Conservation (phyloP, 1,140 invertebrate species). For the Habropoda laboriosa region DNA sequence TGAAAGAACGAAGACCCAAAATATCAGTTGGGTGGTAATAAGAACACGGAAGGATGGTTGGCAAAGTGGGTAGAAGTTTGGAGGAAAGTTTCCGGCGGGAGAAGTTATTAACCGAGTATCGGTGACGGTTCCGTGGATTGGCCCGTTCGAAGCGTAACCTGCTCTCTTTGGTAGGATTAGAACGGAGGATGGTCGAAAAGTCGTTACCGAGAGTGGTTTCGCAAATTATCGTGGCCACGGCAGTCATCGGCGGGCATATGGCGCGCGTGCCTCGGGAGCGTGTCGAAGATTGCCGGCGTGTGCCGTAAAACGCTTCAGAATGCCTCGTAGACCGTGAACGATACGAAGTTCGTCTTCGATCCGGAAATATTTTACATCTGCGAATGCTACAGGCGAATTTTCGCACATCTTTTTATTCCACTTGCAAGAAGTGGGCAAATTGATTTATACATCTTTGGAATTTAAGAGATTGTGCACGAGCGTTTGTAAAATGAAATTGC, state of each 20-base stretch:
- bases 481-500: too few relatives aligned
- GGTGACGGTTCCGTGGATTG: background rate
- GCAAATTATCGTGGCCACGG: conserved; percentile 70
- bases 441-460: too few relatives aligned
- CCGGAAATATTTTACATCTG: background rate
- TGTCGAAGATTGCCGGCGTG: conserved; percentile 66
- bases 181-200: conserved; percentile 22
- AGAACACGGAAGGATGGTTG: background rate
- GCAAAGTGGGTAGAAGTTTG: background rate
- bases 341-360: conserved; percentile 27
- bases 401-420: too few relatives aligned
- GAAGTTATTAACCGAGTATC: conserved; percentile 2
- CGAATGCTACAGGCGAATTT: too few relatives aligned
- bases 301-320: conserved; percentile 55
- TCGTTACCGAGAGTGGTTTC: conserved; percentile 69
- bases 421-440: too few relatives aligned
- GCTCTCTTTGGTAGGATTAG: background rate
- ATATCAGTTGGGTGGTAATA: too few relatives aligned
- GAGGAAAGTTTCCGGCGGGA: background rate
- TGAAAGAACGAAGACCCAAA: too few relatives aligned
- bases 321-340: conserved; percentile 57
- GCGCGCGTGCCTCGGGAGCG: conserved; percentile 65
- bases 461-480: too few relatives aligned
- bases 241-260: conserved; percentile 65
- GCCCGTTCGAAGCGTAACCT: background rate